These are phyloP conservation scores for Sebastolobus altivelis DNA, from an alignment of 2,797 vertebrate species.

Conservation along the genomic window DNA sequence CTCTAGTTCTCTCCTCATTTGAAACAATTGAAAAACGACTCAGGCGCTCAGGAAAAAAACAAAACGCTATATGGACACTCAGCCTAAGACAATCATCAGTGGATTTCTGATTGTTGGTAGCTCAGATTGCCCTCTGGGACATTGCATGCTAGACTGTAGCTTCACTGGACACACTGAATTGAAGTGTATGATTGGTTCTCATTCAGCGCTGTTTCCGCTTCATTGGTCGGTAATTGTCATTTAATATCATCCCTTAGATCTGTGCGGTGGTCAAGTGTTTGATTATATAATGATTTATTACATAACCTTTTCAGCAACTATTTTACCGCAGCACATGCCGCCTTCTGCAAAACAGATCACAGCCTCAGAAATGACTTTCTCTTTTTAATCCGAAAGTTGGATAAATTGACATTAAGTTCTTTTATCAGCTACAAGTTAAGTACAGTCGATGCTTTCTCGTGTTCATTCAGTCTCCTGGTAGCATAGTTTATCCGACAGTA, in stretches of 20 bases:
- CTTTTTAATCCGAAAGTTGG: conserved; percentile 5
- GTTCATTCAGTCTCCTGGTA: conserved; percentile 3
- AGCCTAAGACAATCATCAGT: background rate
- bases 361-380: conserved; percentile 21
- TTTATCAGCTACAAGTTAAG: background rate
- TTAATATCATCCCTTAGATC: conserved; percentile 36
- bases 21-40: no score
- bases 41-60: no score
- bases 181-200: conserved; percentile 37
- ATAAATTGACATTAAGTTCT: background rate
- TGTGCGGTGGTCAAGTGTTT: conserved; percentile 42
- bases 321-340: conserved; percentile 25
- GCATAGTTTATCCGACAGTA: background rate
- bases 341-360: conserved; percentile 29
- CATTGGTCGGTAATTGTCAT: conserved; percentile 42
- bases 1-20: no score
- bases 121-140: conserved; percentile 31
- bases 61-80: no score
- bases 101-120: conserved; percentile 22
- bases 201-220: conserved; percentile 29
- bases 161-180: conserved; percentile 42
- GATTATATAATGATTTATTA: conserved; percentile 59
- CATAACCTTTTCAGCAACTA: conserved; percentile 45
- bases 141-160: conserved; percentile 21
- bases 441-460: background rate